phyloP scores from a whole-genome alignment of 2,113 vertebrate genomes.

The Atherinomorus stipes region DNA sequence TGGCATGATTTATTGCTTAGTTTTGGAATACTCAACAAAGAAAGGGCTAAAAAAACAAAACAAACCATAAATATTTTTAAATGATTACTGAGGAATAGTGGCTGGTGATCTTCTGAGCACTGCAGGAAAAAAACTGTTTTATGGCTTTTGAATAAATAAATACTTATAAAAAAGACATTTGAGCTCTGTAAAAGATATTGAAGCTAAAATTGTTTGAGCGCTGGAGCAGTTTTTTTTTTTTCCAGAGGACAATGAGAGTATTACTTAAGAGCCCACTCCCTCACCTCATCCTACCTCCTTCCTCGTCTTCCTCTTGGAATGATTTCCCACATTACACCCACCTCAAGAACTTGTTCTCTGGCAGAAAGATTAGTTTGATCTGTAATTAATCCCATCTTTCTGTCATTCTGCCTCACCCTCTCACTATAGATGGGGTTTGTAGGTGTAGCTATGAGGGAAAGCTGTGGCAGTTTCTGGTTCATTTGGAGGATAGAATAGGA shows the following conservation, averaged over 20 bases:
- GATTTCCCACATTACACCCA: constrained; percentile 55
- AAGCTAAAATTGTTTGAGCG: constrained; percentile 28
- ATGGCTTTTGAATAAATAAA: too few species aligned
- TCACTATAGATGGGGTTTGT: constrained; percentile 76
- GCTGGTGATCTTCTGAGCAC: not conserved
- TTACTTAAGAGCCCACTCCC: constrained; percentile 29
- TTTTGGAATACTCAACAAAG: too few species aligned
- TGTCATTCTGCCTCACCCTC: constrained; percentile 71
- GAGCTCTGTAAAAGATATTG: constrained; percentile 23
- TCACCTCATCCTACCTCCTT: too few species aligned
- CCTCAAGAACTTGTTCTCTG: constrained; percentile 51
- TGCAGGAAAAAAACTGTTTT: not conserved
- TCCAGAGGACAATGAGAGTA: constrained; percentile 55
- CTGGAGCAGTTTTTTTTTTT: constrained; percentile 31
- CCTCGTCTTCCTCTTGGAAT: constrained; percentile 24
- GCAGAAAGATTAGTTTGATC: constrained; percentile 76
- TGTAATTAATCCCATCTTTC: constrained; percentile 72
- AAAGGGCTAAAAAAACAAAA: too few species aligned
- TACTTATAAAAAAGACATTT: too few species aligned
- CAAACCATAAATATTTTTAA: too few species aligned
- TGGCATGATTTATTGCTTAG: not conserved
- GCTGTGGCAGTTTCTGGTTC: constrained; percentile 86
- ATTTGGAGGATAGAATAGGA: constrained; percentile 88
- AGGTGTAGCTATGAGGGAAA: constrained; percentile 70
- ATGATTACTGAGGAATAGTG: not conserved